Evolutionary conservation across 1,140 invertebrate genomes (phyloP).

Genomic region (Bactericera cockerelli): DNA sequence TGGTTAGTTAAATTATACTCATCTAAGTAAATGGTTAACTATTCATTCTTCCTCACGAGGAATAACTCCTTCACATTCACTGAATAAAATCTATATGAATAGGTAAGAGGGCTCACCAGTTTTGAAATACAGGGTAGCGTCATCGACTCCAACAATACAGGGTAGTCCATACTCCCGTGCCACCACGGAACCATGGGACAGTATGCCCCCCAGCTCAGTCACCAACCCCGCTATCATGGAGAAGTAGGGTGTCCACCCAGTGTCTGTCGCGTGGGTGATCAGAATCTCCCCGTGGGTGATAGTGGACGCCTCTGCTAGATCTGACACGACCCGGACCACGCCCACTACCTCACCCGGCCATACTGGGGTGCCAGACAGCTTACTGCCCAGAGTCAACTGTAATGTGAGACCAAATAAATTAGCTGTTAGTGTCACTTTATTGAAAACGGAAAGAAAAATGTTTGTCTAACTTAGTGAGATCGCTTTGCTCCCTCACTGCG

Average conservation of each 20-base stretch:
- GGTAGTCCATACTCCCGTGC: conserved; percentile 73
- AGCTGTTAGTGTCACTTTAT: too few relatives aligned
- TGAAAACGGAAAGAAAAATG: too few relatives aligned
- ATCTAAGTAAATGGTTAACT: too few relatives aligned
- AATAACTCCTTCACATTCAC: too few relatives aligned
- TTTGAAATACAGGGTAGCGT: conserved; percentile 47
- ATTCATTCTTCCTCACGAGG: too few relatives aligned
- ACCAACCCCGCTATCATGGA: conserved; percentile 61
- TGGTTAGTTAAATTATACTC: too few relatives aligned
- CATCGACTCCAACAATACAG: conserved; percentile 55
- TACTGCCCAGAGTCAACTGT: not conserved
- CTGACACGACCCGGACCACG: conserved; percentile 47
- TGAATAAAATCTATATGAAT: too few relatives aligned
- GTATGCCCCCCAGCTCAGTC: conserved; percentile 68
- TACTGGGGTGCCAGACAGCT: conserved; percentile 48
- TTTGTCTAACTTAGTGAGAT: too few relatives aligned
- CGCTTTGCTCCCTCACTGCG: too few relatives aligned
- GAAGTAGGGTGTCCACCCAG: conserved; percentile 78
- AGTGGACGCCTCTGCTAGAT: conserved; percentile 26
- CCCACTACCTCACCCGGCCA: conserved; percentile 46
- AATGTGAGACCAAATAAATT: not conserved
- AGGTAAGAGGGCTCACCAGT: conserved; percentile 35
- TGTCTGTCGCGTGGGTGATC: conserved; percentile 62
- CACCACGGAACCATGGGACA: conserved; percentile 78
- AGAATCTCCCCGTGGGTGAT: conserved; percentile 49